These are phyloP conservation scores for Monodelphis domestica DNA, from an alignment of 2,797 vertebrate species.

Conservation along the genomic window DNA sequence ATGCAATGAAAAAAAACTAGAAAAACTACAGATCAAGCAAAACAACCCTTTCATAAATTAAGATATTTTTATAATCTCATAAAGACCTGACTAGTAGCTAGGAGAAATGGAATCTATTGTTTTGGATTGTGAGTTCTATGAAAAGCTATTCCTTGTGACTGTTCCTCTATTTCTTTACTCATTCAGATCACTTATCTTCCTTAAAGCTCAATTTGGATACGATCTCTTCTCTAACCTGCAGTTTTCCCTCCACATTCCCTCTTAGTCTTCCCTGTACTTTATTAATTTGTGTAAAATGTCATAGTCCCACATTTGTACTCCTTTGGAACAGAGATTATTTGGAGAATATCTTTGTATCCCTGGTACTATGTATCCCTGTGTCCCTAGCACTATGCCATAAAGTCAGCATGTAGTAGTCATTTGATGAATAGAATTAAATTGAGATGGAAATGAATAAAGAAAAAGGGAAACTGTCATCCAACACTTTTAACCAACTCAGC, in stretches of 20 bases:
- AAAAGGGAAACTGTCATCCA: not conserved
- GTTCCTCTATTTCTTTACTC: not conserved
- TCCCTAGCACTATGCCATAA: not conserved
- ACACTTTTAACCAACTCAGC: not conserved
- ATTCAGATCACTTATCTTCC: not conserved
- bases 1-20: not conserved
- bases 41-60: not conserved
- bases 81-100: not conserved
- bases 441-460: not conserved
- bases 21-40: not conserved
- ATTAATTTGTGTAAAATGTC: not conserved
- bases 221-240: not conserved
- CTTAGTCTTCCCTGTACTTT: not conserved
- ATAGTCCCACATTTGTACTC: not conserved
- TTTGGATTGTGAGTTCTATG: not conserved
- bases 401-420: not conserved
- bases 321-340: not conserved
- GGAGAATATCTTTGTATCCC: not conserved
- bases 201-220: not conserved
- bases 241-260: not conserved
- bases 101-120: not conserved
- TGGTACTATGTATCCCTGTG: too few species aligned
- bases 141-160: not conserved
- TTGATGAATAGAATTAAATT: slow-evolving; percentile 20
- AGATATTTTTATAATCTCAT: not conserved